Base-by-base conservation (phyloP, 2,113 vertebrate species). In the Lophochroa leadbeateri region DNA sequence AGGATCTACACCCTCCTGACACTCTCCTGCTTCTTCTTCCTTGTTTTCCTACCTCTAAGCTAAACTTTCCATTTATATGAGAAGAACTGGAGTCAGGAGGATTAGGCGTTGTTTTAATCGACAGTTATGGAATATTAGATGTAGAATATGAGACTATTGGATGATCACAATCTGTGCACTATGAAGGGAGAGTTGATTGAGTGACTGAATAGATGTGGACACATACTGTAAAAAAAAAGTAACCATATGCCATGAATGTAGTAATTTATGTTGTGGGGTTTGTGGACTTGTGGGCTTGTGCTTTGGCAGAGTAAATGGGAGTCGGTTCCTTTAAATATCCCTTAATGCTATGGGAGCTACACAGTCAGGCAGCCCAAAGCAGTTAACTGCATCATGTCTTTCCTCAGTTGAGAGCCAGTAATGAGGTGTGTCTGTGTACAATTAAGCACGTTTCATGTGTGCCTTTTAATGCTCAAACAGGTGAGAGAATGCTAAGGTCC, bases 21-120 rank as follows among this genome's bases (percentile, higher is more conserved):
- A n/a, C n/a, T n/a, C n/a, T n/a, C n/a, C n/a, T n/a, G n/a, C n/a
- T n/a, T n/a, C n/a, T n/a, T n/a, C n/a, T n/a, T n/a, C n/a, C n/a
- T n/a, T n/a, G n/a, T n/a, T n/a, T n/a, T n/a, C n/a, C n/a, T n/a
- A n/a, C n/a, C 98, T 98, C 92, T 96, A 96, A 98, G 97, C 97
- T 98, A 98, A 98, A 97, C 97, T 98, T 98, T 97, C 97, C 96
- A 97, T 97, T 98, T 98, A 98, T 98, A 98, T 98, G 97, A 97
- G 96, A 97, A 97, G 86, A 97, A 88, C 75, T 92, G 85, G 96
- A 97, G 97, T 97, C 97, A 90, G 91, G 97, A 97, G 97, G 97
- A 98, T 98, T 98, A 98, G 39, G 88, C n/a, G 55, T 50, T 69
- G 83, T 72, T 83, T 39, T 55, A 67, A 57, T 57, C 64, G 31